These are phyloP conservation scores for Mythimna impura DNA, from an alignment of 2,888 invertebrate species.

Conservation along the genomic window DNA sequence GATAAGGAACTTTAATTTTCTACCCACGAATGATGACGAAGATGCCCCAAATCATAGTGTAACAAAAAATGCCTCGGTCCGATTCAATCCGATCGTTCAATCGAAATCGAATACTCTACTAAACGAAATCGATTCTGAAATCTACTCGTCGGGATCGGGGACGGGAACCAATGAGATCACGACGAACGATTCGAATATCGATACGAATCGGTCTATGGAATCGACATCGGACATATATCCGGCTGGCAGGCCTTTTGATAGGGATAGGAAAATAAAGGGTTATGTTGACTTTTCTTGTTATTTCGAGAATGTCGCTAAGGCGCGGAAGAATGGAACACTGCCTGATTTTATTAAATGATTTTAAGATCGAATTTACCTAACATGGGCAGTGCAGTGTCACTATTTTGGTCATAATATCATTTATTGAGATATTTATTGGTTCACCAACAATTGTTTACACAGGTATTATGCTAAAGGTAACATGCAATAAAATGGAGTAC, in stretches of 20 bases:
- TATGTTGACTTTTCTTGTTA: conserved; percentile 97
- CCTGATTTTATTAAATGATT: conserved; percentile 90
- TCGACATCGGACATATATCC: conserved; percentile 86
- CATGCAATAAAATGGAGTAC: no score
- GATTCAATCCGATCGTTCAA: conserved; percentile 92
- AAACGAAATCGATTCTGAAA: conserved; percentile 85
- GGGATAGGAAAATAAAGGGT: conserved; percentile 93
- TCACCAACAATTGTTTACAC: no score
- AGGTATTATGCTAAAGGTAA: no score
- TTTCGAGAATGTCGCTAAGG: conserved; percentile 93
- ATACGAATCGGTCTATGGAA: conserved; percentile 84
- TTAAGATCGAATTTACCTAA: background rate
- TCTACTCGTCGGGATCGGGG: conserved; percentile 79
- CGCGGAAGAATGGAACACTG: conserved; percentile 92
- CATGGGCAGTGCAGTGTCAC: no score
- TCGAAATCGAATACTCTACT: conserved; percentile 85
- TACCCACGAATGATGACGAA: conserved; percentile 89
- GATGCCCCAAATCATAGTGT: conserved; percentile 68
- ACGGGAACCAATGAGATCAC: conserved; percentile 74
- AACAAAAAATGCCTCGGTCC: conserved; percentile 88
- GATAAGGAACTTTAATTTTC: conserved; percentile 96
- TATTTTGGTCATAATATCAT: no score
- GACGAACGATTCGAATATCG: conserved; percentile 78
- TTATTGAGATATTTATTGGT: no score
- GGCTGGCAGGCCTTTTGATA: conserved; percentile 86